These are phyloP conservation scores for Coleophora deauratella DNA, from an alignment of 2,888 invertebrate genomes.

Conservation along the genomic window DNA sequence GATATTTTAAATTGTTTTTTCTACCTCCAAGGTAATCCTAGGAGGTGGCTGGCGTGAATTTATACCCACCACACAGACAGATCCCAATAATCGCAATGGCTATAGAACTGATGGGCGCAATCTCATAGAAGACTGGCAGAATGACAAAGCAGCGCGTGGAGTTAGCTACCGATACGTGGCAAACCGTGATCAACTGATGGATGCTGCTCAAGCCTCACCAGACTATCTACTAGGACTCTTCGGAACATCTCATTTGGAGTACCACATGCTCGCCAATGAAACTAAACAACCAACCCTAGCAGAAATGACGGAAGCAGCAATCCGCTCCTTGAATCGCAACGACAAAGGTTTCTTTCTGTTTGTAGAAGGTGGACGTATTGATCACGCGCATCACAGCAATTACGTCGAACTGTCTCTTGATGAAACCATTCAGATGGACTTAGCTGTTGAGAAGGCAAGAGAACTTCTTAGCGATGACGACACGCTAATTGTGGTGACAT, in stretches of 20 bases:
- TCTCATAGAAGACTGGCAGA: constrained; percentile 79
- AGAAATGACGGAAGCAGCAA: constrained; percentile 74
- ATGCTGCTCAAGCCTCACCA: constrained; percentile 52
- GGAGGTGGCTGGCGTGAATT: constrained; percentile 80
- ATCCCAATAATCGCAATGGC: constrained; percentile 61
- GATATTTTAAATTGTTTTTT: background rate
- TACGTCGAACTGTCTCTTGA: constrained; percentile 75
- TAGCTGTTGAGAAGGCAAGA: constrained; percentile 40
- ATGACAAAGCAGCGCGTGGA: constrained; percentile 47
- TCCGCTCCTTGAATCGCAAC: constrained; percentile 77
- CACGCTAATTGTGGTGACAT: constrained; percentile 83
- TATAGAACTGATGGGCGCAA: constrained; percentile 74
- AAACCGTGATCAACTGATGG: background rate
- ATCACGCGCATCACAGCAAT: constrained; percentile 79
- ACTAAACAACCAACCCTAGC: constrained; percentile 60
- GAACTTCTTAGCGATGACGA: constrained; percentile 66
- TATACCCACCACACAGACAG: constrained; percentile 49
- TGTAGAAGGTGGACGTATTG: constrained; percentile 80
- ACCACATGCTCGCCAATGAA: constrained; percentile 73
- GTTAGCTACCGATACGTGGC: constrained; percentile 66
- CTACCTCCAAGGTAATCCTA: constrained; percentile 67
- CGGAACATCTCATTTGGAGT: constrained; percentile 76
- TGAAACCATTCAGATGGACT: constrained; percentile 79
- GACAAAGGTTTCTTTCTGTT: constrained; percentile 84
- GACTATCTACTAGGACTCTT: constrained; percentile 79